Percentiles rank a stretch among this genome's conserved stretches.
Evolutionary conservation across 2,113 vertebrate species (phyloP).

Genomic region (Marmota flaviventris): DNA sequence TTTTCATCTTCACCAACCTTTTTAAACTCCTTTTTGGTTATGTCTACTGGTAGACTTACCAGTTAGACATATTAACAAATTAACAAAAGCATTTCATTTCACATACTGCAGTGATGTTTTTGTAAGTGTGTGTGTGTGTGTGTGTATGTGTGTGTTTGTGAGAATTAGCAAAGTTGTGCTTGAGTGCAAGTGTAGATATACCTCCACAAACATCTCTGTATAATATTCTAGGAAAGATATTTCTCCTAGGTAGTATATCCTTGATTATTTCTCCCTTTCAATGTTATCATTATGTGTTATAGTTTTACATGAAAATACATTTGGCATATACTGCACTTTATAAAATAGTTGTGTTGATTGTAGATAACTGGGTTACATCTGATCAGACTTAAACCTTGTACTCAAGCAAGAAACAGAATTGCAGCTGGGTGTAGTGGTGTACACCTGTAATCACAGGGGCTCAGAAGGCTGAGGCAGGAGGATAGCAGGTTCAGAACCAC

Average conservation of each 20-base stretch:
- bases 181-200: neutral
- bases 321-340: constrained; percentile 11
- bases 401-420: constrained; percentile 25
- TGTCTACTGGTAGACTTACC: neutral
- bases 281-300: neutral
- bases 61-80: neutral
- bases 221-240: neutral
- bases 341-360: constrained; percentile 37
- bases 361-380: constrained; percentile 49
- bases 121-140: neutral
- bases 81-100: constrained; percentile 26
- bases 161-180: neutral
- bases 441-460: no score
- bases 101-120: neutral
- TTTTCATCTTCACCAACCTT: neutral
- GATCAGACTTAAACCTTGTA: neutral
- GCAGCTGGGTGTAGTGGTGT: no score
- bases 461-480: no score
- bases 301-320: neutral
- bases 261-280: neutral
- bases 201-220: neutral
- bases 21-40: neutral
- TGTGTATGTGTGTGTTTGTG: neutral
- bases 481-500: no score
- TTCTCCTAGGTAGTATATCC: neutral